These are phyloP conservation scores for Takifugu rubripes DNA, from an alignment of 2,797 vertebrate genomes.

Conservation along the genomic window DNA sequence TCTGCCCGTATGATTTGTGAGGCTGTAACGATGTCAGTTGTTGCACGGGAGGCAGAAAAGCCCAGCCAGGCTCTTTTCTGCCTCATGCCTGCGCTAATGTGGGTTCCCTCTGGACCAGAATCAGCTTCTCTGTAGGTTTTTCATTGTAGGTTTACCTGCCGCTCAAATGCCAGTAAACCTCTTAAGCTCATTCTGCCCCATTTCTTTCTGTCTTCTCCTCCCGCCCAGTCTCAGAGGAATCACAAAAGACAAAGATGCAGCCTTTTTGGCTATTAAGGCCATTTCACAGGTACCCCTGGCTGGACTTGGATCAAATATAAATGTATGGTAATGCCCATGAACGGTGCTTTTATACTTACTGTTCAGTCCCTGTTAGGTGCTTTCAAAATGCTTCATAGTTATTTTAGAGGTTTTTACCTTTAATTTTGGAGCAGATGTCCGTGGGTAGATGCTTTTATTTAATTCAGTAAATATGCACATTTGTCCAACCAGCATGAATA, in stretches of 20 bases:
- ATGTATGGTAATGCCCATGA: constrained; percentile 12
- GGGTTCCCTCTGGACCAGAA: constrained; percentile 58
- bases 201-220: constrained; percentile 31
- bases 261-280: constrained; percentile 47
- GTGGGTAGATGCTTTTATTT: no score
- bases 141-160: constrained; percentile 64
- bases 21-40: constrained; percentile 39
- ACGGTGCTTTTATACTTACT: constrained; percentile 13
- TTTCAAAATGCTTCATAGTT: neutral
- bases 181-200: constrained; percentile 57
- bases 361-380: neutral
- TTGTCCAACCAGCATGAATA: no score
- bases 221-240: constrained; percentile 38
- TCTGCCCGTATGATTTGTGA: constrained; percentile 6
- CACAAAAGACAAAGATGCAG: constrained; percentile 41
- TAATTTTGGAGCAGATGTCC: no score
- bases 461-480: no score
- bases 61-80: constrained; percentile 53
- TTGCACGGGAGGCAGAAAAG: constrained; percentile 40
- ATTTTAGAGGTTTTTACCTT: neutral
- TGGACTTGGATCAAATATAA: constrained; percentile 11
- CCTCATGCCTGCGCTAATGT: constrained; percentile 59
- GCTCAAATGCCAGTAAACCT: constrained; percentile 68
- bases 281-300: constrained; percentile 37
- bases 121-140: constrained; percentile 66